Evolutionary conservation across 2,797 vertebrate genomes (phyloP), one percentile per base, ranked within the genome.

Genomic region (Paedocypris micromegethes): DNA sequence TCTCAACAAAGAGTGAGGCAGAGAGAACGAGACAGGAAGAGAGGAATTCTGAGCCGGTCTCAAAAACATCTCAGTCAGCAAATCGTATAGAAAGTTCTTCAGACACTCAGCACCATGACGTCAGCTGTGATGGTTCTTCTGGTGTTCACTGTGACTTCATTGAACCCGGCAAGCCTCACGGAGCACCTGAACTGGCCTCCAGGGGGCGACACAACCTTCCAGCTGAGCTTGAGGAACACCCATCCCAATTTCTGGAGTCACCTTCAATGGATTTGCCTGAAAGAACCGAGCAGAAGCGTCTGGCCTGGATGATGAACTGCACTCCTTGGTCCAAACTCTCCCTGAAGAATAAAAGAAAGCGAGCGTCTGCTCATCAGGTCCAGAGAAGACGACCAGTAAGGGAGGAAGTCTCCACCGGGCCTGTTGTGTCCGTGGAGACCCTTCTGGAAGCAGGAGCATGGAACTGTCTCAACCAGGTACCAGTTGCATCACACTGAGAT

Each of bases 381-480:
- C 3, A 3, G 48, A 86, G 69, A 48, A 84, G 75, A 48, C 59
- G 47, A 2, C 5, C 5, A 51, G 74, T 81, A 48, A 91, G 83
- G 74, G 78, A 67, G 5, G 73, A 69, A 2, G 48, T 70, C 74
- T 68, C 46, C 71, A 2, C 69, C 73, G 89, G 79, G 80, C 89
- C 75, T 0, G 82, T 87, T 23, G 79, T 98, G 77, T 86, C 84
- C 76, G 56, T 70, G 51, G 65, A 84, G 4, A 72, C 83, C 9
- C 86, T 97, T 77, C 89, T 97, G 39, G 83, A 66, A 6, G 62
- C 79, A 46, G 83, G 90, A 8, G 77, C 83, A 67, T 91, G 88
- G 84, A 84, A 38, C 66, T 82, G 88, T 53, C 81, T 95, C 61
- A 81, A 86, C 42, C 89, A 97, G 93, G 96, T 98, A 90, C n/a